Conservation (phyloP, 2,113 vertebrate species). For the Hippocampus comes region DNA sequence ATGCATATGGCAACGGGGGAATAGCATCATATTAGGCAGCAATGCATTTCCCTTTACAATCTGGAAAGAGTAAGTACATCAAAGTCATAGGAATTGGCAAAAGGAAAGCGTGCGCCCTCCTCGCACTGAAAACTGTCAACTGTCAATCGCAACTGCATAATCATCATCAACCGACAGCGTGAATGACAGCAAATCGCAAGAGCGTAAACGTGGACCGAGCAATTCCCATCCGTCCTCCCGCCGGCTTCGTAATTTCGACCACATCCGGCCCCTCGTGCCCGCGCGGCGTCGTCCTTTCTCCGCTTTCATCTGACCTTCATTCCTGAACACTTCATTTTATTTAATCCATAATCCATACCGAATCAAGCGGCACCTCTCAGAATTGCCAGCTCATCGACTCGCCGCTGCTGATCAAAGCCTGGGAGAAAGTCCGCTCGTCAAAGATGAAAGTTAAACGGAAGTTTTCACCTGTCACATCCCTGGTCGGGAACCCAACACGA, state of each 20-base stretch:
- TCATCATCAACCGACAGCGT: slow-evolving; percentile 7
- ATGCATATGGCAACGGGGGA: not conserved
- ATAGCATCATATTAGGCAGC: not conserved
- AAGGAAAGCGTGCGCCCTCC: not conserved
- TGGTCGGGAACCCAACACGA: not conserved
- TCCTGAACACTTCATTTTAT: slow-evolving; percentile 47
- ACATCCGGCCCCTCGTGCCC: not conserved
- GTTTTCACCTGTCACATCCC: not conserved
- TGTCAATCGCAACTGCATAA: slow-evolving; percentile 9
- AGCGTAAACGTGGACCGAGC: slow-evolving; percentile 7
- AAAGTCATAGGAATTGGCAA: not conserved
- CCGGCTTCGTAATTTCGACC: slow-evolving; percentile 23
- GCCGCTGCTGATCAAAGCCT: not conserved
- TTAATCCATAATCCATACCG: slow-evolving; percentile 39
- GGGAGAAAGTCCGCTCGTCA: not conserved
- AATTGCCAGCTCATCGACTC: not conserved
- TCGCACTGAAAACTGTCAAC: slow-evolving; percentile 2
- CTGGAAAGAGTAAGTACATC: not conserved
- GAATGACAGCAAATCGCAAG: slow-evolving; percentile 29
- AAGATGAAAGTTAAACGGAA: not conserved
- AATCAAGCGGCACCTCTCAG: slow-evolving; percentile 12
- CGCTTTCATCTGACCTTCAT: slow-evolving; percentile 41
- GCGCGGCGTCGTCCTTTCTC: slow-evolving; percentile 12
- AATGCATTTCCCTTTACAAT: not conserved
- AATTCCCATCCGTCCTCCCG: slow-evolving; percentile 27